phyloP scores from a whole-genome alignment of 2,888 invertebrate genomes.

The Cheilosia soror region DNA sequence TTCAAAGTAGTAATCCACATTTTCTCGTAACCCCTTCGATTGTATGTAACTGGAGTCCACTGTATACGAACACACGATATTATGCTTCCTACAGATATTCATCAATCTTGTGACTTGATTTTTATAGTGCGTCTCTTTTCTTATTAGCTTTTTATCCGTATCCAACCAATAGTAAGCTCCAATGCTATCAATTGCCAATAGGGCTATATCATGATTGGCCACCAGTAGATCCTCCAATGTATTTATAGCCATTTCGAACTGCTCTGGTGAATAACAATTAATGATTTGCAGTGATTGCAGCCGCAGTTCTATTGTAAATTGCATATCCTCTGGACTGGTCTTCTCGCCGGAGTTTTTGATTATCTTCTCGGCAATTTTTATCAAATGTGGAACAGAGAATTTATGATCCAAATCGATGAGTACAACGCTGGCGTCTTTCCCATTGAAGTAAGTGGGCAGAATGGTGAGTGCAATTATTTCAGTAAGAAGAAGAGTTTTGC shows the following conservation, averaged over 20 bases:
- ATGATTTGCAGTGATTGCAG: constrained; percentile 76
- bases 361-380: constrained; percentile 80
- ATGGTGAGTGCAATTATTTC: constrained; percentile 84
- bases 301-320: constrained; percentile 69
- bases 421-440: constrained; percentile 83
- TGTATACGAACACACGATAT: constrained; percentile 77
- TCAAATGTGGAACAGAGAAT: constrained; percentile 81
- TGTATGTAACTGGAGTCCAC: constrained; percentile 76
- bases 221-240: constrained; percentile 82
- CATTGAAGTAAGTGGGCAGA: constrained; percentile 82
- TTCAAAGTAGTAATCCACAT: constrained; percentile 61
- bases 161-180: constrained; percentile 84
- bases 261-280: constrained; percentile 77
- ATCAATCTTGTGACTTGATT: constrained; percentile 75
- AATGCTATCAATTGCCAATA: constrained; percentile 85
- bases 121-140: constrained; percentile 77
- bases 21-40: constrained; percentile 31
- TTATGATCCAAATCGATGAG: constrained; percentile 85
- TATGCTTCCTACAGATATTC: constrained; percentile 76
- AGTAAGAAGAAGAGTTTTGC: constrained; percentile 84
- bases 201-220: constrained; percentile 82
- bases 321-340: constrained; percentile 58
- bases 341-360: constrained; percentile 76
- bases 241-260: constrained; percentile 77
- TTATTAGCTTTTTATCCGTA: constrained; percentile 70